These are phyloP conservation scores for Drosophila yooni DNA, from an alignment of 2,888 invertebrate species.

Conservation along the genomic window DNA sequence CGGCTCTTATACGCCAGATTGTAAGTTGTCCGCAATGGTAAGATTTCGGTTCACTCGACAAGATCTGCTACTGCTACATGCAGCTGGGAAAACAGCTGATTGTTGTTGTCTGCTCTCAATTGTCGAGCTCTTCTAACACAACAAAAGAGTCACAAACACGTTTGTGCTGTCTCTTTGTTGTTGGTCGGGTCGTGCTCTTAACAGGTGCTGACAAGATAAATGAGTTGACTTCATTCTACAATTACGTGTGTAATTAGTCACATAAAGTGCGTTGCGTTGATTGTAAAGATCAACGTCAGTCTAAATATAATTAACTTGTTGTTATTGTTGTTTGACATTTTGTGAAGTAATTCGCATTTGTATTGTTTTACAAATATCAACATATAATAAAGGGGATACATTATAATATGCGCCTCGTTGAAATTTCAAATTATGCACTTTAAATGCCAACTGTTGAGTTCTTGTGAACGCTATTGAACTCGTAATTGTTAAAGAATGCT, in stretches of 20 bases:
- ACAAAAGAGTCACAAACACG: conserved; percentile 9
- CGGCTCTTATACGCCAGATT: conserved; percentile 53
- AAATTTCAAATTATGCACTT: conserved; percentile 60
- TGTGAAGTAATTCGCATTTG: conserved; percentile 25
- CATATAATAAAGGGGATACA: conserved; percentile 9
- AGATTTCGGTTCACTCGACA: conserved; percentile 1
- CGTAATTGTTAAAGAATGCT: conserved; percentile 67
- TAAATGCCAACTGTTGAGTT: conserved; percentile 71
- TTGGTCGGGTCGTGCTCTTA: conserved; percentile 28
- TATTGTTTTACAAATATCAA: conserved; percentile 47
- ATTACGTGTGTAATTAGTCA: conserved; percentile 76
- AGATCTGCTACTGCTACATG: neutral
- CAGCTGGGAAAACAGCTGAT: conserved; percentile 44
- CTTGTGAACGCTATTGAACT: conserved; percentile 82
- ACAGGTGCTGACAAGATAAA: conserved; percentile 56
- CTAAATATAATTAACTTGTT: conserved; percentile 63
- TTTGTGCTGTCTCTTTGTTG: conserved; percentile 24
- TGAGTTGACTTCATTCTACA: conserved; percentile 46
- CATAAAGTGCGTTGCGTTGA: conserved; percentile 75
- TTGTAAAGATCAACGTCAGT: conserved; percentile 66
- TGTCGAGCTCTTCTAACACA: conserved; percentile 13
- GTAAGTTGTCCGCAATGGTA: conserved; percentile 33
- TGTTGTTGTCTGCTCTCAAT: conserved; percentile 3
- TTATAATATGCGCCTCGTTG: conserved; percentile 28
- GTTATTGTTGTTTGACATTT: conserved; percentile 59